Evolutionary conservation across 2,797 vertebrate genomes (phyloP), one percentile per base, ranked within the genome.

Genomic region (Odontamblyopus lacepedii): DNA sequence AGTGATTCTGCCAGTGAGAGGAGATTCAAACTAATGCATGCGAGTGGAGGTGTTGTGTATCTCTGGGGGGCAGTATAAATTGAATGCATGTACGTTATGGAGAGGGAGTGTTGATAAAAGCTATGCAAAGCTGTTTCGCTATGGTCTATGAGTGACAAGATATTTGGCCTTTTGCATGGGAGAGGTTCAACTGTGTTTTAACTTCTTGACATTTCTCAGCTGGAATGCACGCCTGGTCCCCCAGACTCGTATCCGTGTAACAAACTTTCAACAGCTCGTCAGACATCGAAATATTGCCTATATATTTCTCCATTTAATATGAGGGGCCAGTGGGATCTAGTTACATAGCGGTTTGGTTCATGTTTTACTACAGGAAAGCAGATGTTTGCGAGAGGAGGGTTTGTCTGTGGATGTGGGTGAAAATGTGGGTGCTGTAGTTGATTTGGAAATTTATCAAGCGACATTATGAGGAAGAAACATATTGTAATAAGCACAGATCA

Each of bases 261-360:
- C 82, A 79, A 76, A 78, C 82, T 91, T 91, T 92, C 91, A 89
- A 83, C 87, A 32, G 81, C 87, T 88, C 79, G 80, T 92, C 92
- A 88, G 62, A 72, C 65, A 70, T 75, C 81, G 71, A 53, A 73
- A 65, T 63, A 70, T 71, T 62, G 73, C 30, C 59, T 41, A 75
- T 83, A 87, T 90, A 89, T 89, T 89, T 89, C 85, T 89, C 67
- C 71, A 72, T 83, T 88, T 85, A 80, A 88, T 86, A 82, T 78
- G 81, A 74, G 78, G 77, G 80, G 84, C 81, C 80, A 70, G 81
- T 82, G 8, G 27, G 78, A 76, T 92, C 83, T 56, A 75, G 87
- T 92, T 91, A 77, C 90, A 84, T 74, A 75, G 76, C 57, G 56
- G 72, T 73, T 65, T 85, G 76, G 63, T 85, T 67, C 74, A 75